These are phyloP conservation scores for Orussus abietinus DNA, from an alignment of 1,140 invertebrate genomes.

Conservation along the genomic window DNA sequence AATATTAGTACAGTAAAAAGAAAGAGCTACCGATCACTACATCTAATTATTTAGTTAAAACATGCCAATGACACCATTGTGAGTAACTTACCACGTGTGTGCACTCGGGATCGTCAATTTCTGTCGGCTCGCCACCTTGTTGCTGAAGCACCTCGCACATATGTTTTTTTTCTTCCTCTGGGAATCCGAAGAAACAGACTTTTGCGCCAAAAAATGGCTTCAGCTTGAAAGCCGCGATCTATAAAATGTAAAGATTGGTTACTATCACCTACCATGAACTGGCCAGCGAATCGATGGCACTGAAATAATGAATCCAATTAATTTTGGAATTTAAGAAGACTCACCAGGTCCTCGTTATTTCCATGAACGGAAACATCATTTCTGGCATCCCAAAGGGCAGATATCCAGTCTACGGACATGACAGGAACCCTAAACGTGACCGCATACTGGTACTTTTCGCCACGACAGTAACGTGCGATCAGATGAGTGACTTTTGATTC, in stretches of 20 bases:
- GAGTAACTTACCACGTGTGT: constrained; percentile 89
- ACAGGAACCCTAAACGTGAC: constrained; percentile 84
- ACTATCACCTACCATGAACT: constrained; percentile 4
- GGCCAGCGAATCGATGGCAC: neutral
- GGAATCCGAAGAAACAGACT: constrained; percentile 86
- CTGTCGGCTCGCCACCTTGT: constrained; percentile 76
- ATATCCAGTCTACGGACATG: constrained; percentile 83
- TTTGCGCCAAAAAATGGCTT: constrained; percentile 84
- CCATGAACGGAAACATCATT: constrained; percentile 67
- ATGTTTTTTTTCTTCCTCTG: constrained; percentile 80
- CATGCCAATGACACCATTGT: too few relatives aligned
- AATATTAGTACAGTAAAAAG: too few relatives aligned
- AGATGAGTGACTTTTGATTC: constrained; percentile 86
- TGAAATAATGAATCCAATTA: constrained; percentile 3
- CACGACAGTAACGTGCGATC: constrained; percentile 79
- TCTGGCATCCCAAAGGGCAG: constrained; percentile 75
- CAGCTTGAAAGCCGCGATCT: constrained; percentile 61
- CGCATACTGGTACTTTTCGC: constrained; percentile 84
- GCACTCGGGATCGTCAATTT: constrained; percentile 74
- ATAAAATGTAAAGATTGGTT: constrained; percentile 9
- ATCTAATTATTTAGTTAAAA: too few relatives aligned
- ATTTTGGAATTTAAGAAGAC: constrained; percentile 26
- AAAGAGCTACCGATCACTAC: too few relatives aligned
- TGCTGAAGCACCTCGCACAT: constrained; percentile 84
- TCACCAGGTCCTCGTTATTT: constrained; percentile 62